Base-by-base conservation (phyloP, 2,888 invertebrate species). In the Nemotelus pantherinus region DNA sequence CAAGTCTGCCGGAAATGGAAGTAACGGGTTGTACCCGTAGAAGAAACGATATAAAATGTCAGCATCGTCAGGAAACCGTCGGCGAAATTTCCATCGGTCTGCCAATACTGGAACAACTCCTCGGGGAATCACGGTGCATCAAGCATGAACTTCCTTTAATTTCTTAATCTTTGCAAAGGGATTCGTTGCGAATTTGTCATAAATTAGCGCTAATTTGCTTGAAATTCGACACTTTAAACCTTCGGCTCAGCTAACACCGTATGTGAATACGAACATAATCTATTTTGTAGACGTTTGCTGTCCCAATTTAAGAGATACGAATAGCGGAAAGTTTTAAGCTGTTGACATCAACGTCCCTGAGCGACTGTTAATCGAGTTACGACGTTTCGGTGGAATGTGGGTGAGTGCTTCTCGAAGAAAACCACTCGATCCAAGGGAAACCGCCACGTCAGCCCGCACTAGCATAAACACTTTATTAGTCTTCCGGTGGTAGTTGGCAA, bases 401-500 rank as follows among this genome's bases (percentile, higher is more conserved):
- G 43, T 70, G n/a, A 70, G 65, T 44, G 39, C 55, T 50, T 43
- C 45, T 41, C 55, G 50, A 43, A 25, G 55, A 53, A 70, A 70
- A 70, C 53, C 48, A 57, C 74, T 74, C 60, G 71, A 67, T 45
- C 64, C 65, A 48, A 43, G 48, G 45, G 39, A 39, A 57, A 10
- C 53, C 53, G n/a, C 71, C 25, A 43, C 9, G 25, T 25, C 25
- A 25, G 25, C 74, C 60, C 25, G 44, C 25, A 39, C 45, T 4
- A 48, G 57, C 58, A 74, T 77, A 77, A 77, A 77, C 77, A 77
- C 58, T 75, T 77, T 77, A 77, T 77, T 75, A 77, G 72, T 47
- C 9, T 63, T 39, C 44, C 58, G 70, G 44, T 70, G 53, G 55
- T 53, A 55, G 53, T 53, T 41, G 70, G 70, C 70, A 70, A 70